A percentile compares a stretch with the other conserved stretches of the same genome.
These are phyloP conservation scores for Bubalus kerabau DNA, from an alignment of 2,113 vertebrate species.

Conservation along the genomic window DNA sequence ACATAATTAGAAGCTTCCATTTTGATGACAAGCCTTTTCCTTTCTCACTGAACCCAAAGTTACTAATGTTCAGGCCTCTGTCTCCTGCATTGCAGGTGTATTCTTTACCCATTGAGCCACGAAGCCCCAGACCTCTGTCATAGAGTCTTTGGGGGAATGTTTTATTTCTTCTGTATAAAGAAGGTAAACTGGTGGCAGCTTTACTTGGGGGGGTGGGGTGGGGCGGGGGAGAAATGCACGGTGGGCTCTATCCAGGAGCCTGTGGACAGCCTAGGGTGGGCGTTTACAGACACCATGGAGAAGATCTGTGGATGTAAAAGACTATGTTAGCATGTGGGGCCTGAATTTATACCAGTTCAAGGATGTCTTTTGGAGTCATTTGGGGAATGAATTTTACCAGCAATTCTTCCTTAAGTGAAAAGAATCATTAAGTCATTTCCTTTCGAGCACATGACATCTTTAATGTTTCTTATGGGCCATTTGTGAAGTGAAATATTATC, in stretches of 20 bases:
- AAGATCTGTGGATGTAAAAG: conserved; percentile 19
- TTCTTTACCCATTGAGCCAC: neutral
- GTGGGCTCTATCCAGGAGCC: neutral
- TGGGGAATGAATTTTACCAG: conserved; percentile 62
- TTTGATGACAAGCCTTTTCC: conserved; percentile 6
- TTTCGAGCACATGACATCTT: conserved; percentile 60
- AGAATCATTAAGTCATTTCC: conserved; percentile 66
- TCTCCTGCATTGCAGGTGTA: neutral
- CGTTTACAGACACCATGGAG: neutral
- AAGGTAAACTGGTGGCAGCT: neutral
- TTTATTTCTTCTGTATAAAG: conserved; percentile 12
- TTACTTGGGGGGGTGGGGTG: neutral
- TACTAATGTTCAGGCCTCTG: neutral
- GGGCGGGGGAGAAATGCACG: neutral
- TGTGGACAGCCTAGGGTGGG: neutral
- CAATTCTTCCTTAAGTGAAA: conserved; percentile 62
- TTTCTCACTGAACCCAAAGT: conserved; percentile 12
- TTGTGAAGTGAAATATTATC: conserved; percentile 65
- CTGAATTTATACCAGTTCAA: conserved; percentile 38
- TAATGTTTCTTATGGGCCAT: conserved; percentile 65
- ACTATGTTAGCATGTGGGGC: neutral
- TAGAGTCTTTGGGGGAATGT: neutral
- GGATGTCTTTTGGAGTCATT: conserved; percentile 36
- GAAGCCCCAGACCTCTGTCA: neutral
- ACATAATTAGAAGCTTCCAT: neutral